These are phyloP conservation scores for Benitochromis conjunctus DNA, from an alignment of 2,113 vertebrate genomes.

Conservation along the genomic window DNA sequence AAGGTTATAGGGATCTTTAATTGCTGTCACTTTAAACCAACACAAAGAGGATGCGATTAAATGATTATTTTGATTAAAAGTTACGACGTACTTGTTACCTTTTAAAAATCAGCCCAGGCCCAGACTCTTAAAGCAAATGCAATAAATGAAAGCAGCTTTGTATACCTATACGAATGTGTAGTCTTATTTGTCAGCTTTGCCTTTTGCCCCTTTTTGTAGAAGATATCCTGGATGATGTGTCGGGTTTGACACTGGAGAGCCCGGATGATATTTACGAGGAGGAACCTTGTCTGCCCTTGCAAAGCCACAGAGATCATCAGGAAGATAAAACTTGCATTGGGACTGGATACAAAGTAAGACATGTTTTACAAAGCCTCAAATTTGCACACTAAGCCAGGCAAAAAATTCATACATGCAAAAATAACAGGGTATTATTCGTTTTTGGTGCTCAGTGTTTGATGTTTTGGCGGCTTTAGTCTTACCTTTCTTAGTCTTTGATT, in stretches of 20 bases:
- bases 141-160: background rate
- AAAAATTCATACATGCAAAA: background rate
- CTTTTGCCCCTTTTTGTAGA: constrained; percentile 46
- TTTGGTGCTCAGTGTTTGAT: background rate
- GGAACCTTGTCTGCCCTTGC: constrained; percentile 1
- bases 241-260: constrained; percentile 59
- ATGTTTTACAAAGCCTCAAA: background rate
- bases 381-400: background rate
- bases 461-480: background rate
- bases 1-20: background rate
- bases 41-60: background rate
- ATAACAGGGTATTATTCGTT: background rate
- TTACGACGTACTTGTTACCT: background rate
- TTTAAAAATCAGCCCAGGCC: background rate
- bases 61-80: background rate
- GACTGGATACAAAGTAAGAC: constrained; percentile 57
- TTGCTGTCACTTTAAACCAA: background rate
- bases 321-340: constrained; percentile 38
- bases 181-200: background rate
- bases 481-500: background rate
- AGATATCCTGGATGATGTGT: constrained; percentile 75
- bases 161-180: background rate
- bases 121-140: background rate
- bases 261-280: constrained; percentile 45
- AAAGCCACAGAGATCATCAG: constrained; percentile 29